These are phyloP conservation scores for Macrostomum lignano DNA, from an alignment of 1,140 invertebrate species.

Conservation along the genomic window DNA sequence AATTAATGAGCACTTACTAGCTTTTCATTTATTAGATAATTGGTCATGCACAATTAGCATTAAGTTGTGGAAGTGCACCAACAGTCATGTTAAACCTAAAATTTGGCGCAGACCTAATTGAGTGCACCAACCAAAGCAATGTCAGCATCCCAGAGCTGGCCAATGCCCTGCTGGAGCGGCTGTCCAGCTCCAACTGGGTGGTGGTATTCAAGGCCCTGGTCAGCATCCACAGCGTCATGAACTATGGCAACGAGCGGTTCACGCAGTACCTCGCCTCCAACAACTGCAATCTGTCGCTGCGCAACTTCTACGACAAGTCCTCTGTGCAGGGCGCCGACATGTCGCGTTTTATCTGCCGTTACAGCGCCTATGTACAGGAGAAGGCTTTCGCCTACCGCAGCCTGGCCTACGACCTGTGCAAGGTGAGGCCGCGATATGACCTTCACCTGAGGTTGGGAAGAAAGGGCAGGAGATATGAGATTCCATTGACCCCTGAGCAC, in stretches of 20 bases:
- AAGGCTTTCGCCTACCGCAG: constrained; percentile 87
- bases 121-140: constrained; percentile 97
- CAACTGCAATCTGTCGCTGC: constrained; percentile 91
- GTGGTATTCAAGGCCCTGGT: constrained; percentile 92
- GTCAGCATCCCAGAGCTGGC: constrained; percentile 94
- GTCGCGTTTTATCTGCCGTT: constrained; percentile 89
- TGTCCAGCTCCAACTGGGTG: constrained; percentile 85
- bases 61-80: too few species aligned
- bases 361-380: constrained; percentile 93
- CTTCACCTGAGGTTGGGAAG: too few species aligned
- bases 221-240: constrained; percentile 91
- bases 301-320: constrained; percentile 71
- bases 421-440: constrained; percentile 89
- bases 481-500: too few species aligned
- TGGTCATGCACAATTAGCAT: too few species aligned
- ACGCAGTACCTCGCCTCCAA: constrained; percentile 95
- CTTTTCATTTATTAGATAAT: too few species aligned
- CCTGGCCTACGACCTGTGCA: constrained; percentile 97
- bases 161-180: constrained; percentile 81
- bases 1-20: too few species aligned
- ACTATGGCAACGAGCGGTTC: constrained; percentile 98
- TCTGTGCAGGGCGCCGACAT: constrained; percentile 94
- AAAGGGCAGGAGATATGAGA: too few species aligned
- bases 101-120: constrained; percentile 54
- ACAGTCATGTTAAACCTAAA: too few species aligned